Base-by-base conservation (phyloP, 2,797 vertebrate genomes). In the Tapera naevia region DNA sequence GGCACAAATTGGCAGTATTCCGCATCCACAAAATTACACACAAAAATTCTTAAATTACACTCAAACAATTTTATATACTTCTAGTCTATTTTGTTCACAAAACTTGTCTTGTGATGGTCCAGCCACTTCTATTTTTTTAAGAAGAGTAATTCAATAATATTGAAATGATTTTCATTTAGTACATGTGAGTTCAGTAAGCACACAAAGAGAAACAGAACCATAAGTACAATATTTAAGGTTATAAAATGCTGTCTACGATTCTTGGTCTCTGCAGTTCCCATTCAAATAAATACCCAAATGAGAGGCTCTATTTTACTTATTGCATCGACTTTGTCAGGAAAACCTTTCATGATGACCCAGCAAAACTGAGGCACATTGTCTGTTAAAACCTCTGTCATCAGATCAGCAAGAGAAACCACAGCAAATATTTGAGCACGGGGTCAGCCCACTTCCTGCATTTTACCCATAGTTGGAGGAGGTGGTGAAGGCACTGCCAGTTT, bases 321-420 rank as follows among this genome's bases (percentile, higher is more conserved):
- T 70, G 9, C 54, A 46, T 23, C 0, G 0, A 51, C 67, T 80
- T 71, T 53, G n/a, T 43, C 39, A 64, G 69, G 78, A 50, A 91
- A 90, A 60, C 43, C 60, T 86, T 89, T 80, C 54, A 24, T 2
- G 16, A 94, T 78, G 91, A 95, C 61, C 37, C 65, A 83, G 81
- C 87, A 89, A 72, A 95, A 93, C 15, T 1, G 32, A 83, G 62
- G 69, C 61, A 66, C 43, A 33, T 16, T 72, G 84, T 91, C 88
- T 95, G 57, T 75, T 86, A 89, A 94, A 93, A 88, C 64, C 67
- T 91, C 86, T 87, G 22, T 46, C 74, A 70, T 76, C 64, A 46
- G 46, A 89, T 81, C 76, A 93, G 72, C 89, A 75, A 33, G 79
- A 95, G 88, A 94, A 96, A 93, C 81, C 81, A 74, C 87, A 93